Evolutionary conservation across 1,140 invertebrate species (phyloP).

Genomic region (Chironomus tepperi): DNA sequence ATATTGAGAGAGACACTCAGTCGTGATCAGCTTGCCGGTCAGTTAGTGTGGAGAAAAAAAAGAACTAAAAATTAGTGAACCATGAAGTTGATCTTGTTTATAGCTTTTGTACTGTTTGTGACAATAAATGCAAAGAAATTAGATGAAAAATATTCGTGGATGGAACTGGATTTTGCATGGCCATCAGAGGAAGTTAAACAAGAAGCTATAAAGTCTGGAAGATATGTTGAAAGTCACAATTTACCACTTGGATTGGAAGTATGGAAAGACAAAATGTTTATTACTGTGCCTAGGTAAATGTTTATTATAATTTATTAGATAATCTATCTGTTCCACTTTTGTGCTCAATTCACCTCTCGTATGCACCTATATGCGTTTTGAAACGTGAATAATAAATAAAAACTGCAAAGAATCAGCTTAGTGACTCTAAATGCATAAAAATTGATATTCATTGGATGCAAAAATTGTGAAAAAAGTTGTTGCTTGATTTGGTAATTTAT

Average conservation of each 20-base stretch:
- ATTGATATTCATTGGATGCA: neutral
- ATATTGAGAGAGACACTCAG: neutral
- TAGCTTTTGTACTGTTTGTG: neutral
- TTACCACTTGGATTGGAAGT: constrained; percentile 60
- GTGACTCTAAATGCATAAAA: neutral
- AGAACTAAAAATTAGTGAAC: neutral
- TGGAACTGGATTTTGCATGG: constrained; percentile 59
- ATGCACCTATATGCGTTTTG: neutral
- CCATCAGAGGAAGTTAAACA: constrained; percentile 50
- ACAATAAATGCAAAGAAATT: constrained; percentile 32
- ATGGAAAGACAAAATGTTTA: constrained; percentile 67
- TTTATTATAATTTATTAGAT: neutral
- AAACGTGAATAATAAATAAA: neutral
- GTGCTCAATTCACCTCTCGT: neutral
- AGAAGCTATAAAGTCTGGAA: constrained; percentile 49
- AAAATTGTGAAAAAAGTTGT: neutral
- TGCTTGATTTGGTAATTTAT: too few species aligned
- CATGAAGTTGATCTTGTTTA: neutral
- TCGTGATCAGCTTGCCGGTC: neutral
- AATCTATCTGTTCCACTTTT: too few species aligned
- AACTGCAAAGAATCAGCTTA: neutral
- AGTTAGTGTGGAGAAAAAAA: neutral
- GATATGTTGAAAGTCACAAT: constrained; percentile 60
- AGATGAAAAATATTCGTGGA: constrained; percentile 56
- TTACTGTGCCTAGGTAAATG: constrained; percentile 56